Conservation (phyloP, 2,888 invertebrate species). For the Cyclophora albipunctata region DNA sequence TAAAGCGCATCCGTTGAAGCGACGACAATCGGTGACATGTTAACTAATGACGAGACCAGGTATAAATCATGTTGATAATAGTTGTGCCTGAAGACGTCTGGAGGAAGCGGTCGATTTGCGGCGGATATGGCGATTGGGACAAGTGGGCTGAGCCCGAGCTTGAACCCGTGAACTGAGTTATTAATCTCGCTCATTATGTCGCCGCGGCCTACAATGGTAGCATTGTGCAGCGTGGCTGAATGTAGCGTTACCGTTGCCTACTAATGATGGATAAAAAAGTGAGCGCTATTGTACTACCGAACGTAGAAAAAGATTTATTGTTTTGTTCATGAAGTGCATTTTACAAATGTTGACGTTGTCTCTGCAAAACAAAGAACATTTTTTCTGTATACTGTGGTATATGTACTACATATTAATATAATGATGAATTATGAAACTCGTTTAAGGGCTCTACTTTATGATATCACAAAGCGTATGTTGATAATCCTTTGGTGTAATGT, state of each 20-base stretch:
- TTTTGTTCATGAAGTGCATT: neutral
- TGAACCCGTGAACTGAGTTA: conserved; percentile 43
- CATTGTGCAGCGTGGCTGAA: conserved; percentile 23
- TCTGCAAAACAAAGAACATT: no score
- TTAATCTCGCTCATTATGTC: conserved; percentile 43
- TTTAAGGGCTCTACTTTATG: no score
- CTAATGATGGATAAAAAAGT: conserved; percentile 10
- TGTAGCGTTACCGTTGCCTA: conserved; percentile 7
- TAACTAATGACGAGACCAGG: conserved; percentile 66
- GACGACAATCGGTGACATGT: conserved; percentile 57
- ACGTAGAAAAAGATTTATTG: no score
- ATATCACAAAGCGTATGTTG: no score
- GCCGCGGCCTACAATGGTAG: conserved; percentile 29
- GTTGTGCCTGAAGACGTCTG: conserved; percentile 47
- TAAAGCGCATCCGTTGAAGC: conserved; percentile 54
- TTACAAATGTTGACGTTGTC: no score
- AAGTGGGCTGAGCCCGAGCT: conserved; percentile 41
- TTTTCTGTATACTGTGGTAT: no score
- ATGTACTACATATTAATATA: no score
- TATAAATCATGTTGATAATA: conserved; percentile 71
- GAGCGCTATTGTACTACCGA: conserved; percentile 5
- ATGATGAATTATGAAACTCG: no score
- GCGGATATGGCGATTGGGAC: conserved; percentile 68
- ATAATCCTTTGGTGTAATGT: no score
- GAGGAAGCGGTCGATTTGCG: conserved; percentile 70